Evolutionary conservation across 2,113 vertebrate genomes (phyloP), one percentile per base, ranked within the genome.

Genomic region (Ptilonorhynchus violaceus): DNA sequence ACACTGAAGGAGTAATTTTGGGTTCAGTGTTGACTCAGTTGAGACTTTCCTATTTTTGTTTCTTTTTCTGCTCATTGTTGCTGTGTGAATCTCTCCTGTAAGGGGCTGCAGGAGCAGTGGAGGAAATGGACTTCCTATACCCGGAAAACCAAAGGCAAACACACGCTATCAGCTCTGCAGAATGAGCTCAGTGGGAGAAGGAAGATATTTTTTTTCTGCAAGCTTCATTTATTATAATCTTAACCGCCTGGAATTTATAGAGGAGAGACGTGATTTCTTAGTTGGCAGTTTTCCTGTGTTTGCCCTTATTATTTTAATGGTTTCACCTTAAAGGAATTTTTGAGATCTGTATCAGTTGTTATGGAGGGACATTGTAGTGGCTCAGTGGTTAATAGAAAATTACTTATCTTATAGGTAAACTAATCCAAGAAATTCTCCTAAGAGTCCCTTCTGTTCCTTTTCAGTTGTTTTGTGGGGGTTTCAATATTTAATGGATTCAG

Each of bases 261-360:
- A 85, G 63, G 24, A 44, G 24, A 67, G 47, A 47, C 67, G 33
- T 72, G 4, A 44, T 76, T 72, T 75, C 49, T 46, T 76, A 88
- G 83, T 25, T 80, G 58, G 25, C 69, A 83, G 6, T 52, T 85
- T 83, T 84, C 70, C 35, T 64, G 4, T 55, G 33, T 60, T 91
- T 69, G 75, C 23, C 30, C 4, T 22, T 52, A 15, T 58, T 68
- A 17, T 55, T 88, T 62, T 50, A 52, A 50, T 49, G 47, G 47
- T 46, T 91, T 86, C 78, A 88, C 70, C 35, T 75, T n/a, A n/a
- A 72, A 82, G 88, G 82, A 55, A 41, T 70, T 81, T 73, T 68
- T 20, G 73, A 83, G 80, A 41, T 55, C 25, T 2, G 0, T 76
- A 21, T 89, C 44, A 15, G 58, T 37, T 67, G 23, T 39, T 70